phyloP scores from a whole-genome alignment of 2,888 invertebrate species.

The Epirrita christyi region DNA sequence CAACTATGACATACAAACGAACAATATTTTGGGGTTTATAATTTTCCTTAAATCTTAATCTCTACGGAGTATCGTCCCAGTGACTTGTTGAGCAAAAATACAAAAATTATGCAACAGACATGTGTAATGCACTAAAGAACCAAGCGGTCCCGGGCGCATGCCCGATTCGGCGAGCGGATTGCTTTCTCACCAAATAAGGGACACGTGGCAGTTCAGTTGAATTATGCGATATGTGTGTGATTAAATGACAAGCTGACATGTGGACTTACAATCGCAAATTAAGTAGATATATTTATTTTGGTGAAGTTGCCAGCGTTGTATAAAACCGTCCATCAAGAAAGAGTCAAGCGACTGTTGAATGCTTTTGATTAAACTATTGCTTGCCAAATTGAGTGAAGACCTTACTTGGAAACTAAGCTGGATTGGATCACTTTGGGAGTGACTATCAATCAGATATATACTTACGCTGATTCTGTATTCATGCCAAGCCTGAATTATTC shows the following conservation, averaged over 20 bases:
- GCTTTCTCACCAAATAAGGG: constrained; percentile 83
- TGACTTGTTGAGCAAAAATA: constrained; percentile 51
- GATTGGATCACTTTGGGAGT: constrained; percentile 35
- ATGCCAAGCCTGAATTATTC: background rate
- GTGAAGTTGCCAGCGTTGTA: constrained; percentile 56
- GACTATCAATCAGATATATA: constrained; percentile 30
- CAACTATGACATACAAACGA: too few relatives aligned
- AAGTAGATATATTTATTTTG: constrained; percentile 64
- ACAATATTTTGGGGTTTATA: constrained; percentile 9
- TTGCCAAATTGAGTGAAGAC: constrained; percentile 61
- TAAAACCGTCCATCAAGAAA: constrained; percentile 62
- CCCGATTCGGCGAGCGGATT: constrained; percentile 80
- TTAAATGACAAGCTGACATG: constrained; percentile 74
- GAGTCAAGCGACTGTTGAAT: constrained; percentile 46
- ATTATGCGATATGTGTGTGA: constrained; percentile 66
- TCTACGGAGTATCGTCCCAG: constrained; percentile 9
- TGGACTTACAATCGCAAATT: constrained; percentile 59
- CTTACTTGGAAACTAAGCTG: constrained; percentile 41
- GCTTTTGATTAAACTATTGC: constrained; percentile 68
- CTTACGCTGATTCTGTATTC: constrained; percentile 7
- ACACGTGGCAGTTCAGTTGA: constrained; percentile 77
- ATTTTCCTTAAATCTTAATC: constrained; percentile 16
- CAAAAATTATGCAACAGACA: constrained; percentile 56
- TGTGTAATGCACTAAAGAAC: constrained; percentile 70
- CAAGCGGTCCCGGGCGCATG: constrained; percentile 69